Evolutionary conservation across 2,113 vertebrate genomes (phyloP), one percentile per base, ranked within the genome.

Genomic region (Colossoma macropomum): DNA sequence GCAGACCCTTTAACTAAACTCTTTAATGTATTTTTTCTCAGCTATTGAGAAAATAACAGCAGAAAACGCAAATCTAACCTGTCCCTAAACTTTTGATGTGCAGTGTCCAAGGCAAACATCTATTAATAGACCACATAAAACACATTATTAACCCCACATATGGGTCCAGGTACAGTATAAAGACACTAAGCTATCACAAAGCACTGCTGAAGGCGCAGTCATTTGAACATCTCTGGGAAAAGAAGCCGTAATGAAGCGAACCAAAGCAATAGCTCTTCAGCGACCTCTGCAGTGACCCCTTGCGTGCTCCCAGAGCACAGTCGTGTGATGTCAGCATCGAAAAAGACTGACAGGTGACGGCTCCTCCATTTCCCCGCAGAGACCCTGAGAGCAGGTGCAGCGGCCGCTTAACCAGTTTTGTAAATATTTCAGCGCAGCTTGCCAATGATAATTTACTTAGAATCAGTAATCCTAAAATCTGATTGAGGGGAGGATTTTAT

Each of bases 381-480:
- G 77, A 77, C 54, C 45, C 60, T 34, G 83, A 63, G 59, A 92
- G 85, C 87, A 83, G 86, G 87, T 89, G 84, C 21, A 60, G 66
- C 85, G 79, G 83, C 86, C 79, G 84, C 85, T 89, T 79, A 92
- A 82, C 88, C 85, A 84, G 87, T 92, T 90, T 92, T 90, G 50
- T 75, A 87, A 88, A 88, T 92, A 93, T 93, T 93, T 93, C 63
- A 89, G 89, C 89, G 70, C 90, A 90, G 93, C 95, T 95, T 96
- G 95, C 94, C 93, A 94, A 93, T 95, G 92, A 96, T 96, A 93
- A 95, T 96, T 96, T 95, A 95, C 94, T 96, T 94, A 94, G 92
- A 94, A 95, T 92, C 92, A 91, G 93, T 95, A 95, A 96, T 96
- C 95, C 95, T 93, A 95, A 95, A 96, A 96, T 97, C 95, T 95